phyloP scores from a whole-genome alignment of 2,113 vertebrate species.

The Eubucco bourcierii region DNA sequence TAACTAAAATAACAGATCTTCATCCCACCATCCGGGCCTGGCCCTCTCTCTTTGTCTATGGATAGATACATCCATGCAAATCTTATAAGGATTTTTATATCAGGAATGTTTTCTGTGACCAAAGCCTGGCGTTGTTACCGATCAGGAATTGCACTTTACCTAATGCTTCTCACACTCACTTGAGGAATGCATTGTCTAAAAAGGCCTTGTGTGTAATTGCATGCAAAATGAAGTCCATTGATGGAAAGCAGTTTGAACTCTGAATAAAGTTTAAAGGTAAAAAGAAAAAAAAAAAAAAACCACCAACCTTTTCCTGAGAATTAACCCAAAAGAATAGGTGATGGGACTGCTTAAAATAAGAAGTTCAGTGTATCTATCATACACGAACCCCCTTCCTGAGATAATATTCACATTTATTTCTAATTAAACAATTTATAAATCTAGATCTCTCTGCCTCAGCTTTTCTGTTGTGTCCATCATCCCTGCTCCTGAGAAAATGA shows the following conservation, averaged over 20 bases:
- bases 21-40: conserved; percentile 4
- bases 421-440: conserved; percentile 30
- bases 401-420: conserved; percentile 42
- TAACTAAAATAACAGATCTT: conserved; percentile 62
- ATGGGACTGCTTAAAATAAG: conserved; percentile 39
- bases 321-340: background rate
- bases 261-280: conserved; percentile 3
- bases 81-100: background rate
- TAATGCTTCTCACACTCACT: background rate
- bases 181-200: background rate
- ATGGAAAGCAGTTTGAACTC: background rate
- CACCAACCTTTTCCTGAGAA: background rate
- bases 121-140: background rate
- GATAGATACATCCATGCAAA: background rate
- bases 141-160: background rate
- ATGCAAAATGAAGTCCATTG: background rate
- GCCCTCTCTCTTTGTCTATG: background rate
- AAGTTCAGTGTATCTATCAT: conserved; percentile 54
- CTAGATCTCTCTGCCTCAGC: conserved; percentile 27
- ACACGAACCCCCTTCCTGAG: conserved; percentile 10
- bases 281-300: background rate
- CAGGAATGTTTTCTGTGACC: background rate
- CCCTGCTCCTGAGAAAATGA: conserved; percentile 8
- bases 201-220: background rate
- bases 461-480: background rate